Base-by-base conservation (phyloP, 2,888 invertebrate species). In the Zootermopsis nevadensis region DNA sequence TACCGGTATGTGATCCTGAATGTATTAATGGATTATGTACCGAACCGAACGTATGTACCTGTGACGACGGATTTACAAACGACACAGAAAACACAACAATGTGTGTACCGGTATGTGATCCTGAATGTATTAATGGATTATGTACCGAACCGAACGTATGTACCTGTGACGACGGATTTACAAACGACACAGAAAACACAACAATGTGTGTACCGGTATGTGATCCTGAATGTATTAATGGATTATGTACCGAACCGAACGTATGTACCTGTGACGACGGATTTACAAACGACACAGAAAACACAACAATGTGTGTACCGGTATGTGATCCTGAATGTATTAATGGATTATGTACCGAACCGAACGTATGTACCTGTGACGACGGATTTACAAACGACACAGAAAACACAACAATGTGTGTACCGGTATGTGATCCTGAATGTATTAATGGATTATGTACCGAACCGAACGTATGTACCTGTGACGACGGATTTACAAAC, bases 121-220 rank as follows among this genome's bases (percentile, higher is more conserved):
- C 86, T 86, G 91, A 87, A 2, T 90, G 90, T 83, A 86, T 86
- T 22, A 90, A 92, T 86, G 92, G 92, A 0, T 86, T 88, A 84
- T 89, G 93, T 85, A 87, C 91, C 0, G 91, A 89, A 0, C 91
- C 92, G 0, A 91, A 92, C 82, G 89, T 89, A 35, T 93, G 93
- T 87, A 88, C 88, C 4, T 94, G 94, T 86, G 88, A 89, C 85
- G 87, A 88, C 2, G 91, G 91, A 10, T 91, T 87, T 83, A 89
- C 90, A 81, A 85, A 89, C n/a, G 87, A 89, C 31, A 89, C 90
- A 0, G 85, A 86, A 2, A 89, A 88, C 7, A 84, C 87, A 10
- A 74, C n/a, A 35, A 53, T 55, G 2, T 82, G 82, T 35, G 55
- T 31, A 22, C 82, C 82, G 1, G 38, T 74, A 38, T 92, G 92